Percentiles rank a stretch among this genome's conserved stretches.
Conservation (phyloP, 1,140 invertebrate species). For the Zophobas morio region DNA sequence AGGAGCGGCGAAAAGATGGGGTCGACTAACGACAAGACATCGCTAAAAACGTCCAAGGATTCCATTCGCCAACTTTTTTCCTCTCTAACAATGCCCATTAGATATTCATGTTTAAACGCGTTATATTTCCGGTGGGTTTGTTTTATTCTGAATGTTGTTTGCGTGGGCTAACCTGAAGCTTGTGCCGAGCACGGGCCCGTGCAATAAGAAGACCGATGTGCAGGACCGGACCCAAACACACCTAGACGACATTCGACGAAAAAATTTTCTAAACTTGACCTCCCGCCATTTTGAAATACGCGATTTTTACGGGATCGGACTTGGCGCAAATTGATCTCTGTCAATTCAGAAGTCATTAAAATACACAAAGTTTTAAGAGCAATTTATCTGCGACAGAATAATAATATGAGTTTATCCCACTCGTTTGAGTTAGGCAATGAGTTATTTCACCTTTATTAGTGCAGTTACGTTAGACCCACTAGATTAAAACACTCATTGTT, state of each 20-base stretch:
- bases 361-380: too few species aligned
- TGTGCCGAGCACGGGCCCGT: conserved; percentile 55
- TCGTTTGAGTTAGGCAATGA: too few species aligned
- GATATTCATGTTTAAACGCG: conserved; percentile 47
- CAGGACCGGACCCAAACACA: conserved; percentile 28
- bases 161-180: conserved; percentile 55
- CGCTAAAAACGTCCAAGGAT: conserved; percentile 30
- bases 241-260: conserved; percentile 7
- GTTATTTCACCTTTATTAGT: too few species aligned
- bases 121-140: conserved; percentile 54
- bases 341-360: too few species aligned
- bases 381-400: too few species aligned
- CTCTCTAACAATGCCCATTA: conserved; percentile 40
- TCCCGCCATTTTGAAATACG: too few species aligned
- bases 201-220: conserved; percentile 38
- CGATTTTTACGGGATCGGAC: too few species aligned
- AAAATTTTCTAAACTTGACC: neutral
- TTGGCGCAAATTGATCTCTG: too few species aligned
- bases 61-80: conserved; percentile 34
- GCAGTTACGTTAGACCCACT: too few species aligned
- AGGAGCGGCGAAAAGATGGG: conserved; percentile 32
- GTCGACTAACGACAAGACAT: conserved; percentile 26
- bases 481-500: too few species aligned
- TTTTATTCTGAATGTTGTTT: conserved; percentile 53
- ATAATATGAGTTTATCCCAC: too few species aligned